A percentile compares a stretch with the other conserved stretches of the same genome.
Conservation (phyloP, 92 coral and sea anemone genomes). For the Porites lobata region DNA sequence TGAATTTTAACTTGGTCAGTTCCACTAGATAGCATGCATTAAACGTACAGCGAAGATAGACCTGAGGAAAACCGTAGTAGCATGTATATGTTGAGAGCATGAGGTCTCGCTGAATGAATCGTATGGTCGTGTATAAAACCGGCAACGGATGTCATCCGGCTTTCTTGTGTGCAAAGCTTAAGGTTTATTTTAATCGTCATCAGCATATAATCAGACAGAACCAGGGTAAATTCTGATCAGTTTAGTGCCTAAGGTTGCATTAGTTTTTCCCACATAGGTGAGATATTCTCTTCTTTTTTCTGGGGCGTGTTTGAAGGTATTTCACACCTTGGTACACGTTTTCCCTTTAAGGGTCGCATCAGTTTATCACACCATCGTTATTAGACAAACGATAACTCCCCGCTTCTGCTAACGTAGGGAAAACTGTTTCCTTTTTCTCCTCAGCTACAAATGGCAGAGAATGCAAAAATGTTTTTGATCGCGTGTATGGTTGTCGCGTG, state of each 20-base stretch:
- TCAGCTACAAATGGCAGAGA: conserved; percentile 28
- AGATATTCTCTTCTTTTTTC: background rate
- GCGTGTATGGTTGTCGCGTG: background rate
- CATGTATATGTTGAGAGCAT: too few relatives aligned
- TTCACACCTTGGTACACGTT: background rate
- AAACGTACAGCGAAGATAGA: too few relatives aligned
- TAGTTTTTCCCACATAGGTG: background rate
- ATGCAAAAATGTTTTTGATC: background rate
- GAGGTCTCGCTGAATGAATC: too few relatives aligned
- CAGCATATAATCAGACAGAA: too few relatives aligned
- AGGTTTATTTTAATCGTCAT: too few relatives aligned
- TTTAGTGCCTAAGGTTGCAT: background rate
- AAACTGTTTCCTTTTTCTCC: background rate
- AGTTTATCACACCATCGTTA: background rate
- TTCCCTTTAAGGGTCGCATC: background rate
- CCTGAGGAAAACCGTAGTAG: too few relatives aligned
- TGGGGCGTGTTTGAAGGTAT: background rate
- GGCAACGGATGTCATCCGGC: too few relatives aligned
- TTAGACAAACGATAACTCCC: background rate
- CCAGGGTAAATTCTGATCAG: too few relatives aligned
- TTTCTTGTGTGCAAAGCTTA: too few relatives aligned
- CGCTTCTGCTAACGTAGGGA: background rate
- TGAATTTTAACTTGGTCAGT: too few relatives aligned
- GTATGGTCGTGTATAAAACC: too few relatives aligned
- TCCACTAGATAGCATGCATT: too few relatives aligned